Base-by-base conservation (phyloP, 1,140 invertebrate species). In the Potamilus streckersoni region DNA sequence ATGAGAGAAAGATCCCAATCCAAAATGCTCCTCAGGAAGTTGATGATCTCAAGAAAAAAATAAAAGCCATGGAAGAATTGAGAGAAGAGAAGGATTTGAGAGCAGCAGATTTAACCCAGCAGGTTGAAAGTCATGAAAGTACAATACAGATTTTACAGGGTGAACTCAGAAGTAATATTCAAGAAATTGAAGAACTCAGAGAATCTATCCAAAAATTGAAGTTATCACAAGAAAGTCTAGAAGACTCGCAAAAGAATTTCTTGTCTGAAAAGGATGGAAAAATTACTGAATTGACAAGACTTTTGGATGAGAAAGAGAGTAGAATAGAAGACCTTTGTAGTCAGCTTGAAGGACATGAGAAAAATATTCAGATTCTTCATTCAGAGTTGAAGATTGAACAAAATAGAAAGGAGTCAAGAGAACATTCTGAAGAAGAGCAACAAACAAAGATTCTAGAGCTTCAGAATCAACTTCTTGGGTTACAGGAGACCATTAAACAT, bases 81-180 rank as follows among this genome's bases (percentile, higher is more conserved):
- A 19, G 56, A 14, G 27, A 71, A 23, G 70, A 73, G 62, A 75
- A 61, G 31, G 38, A 78, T 16, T 13, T 20, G 19, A 68, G 74
- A 59, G 71, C 74, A 23, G 17, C 60, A 27, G n/a, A 73, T 67
- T 56, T 75, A 20, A 63, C 58, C 14, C 61, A 69, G 23, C 58
- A 65, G 31, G 56, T 55, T 27, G 14, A 68, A 27, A 56, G 58
- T 23, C 58, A 71, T 71, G 71, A 71, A 78, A 65, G 63, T 58
- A 73, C 65, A 75, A 72, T 82, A 61, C 79, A 82, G 60, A 73
- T 74, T 12, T 59, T 78, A 31, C 79, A 80, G 31, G 66, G 64
- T 31, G 76, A 80, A 69, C 61, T 80, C 16, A 68, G 64, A 59
- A 71, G 60, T n/a, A 73, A 80, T 60, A 74, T 62, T 23, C 58